Conservation (phyloP, 2,113 vertebrate species). For the Chauna torquata region DNA sequence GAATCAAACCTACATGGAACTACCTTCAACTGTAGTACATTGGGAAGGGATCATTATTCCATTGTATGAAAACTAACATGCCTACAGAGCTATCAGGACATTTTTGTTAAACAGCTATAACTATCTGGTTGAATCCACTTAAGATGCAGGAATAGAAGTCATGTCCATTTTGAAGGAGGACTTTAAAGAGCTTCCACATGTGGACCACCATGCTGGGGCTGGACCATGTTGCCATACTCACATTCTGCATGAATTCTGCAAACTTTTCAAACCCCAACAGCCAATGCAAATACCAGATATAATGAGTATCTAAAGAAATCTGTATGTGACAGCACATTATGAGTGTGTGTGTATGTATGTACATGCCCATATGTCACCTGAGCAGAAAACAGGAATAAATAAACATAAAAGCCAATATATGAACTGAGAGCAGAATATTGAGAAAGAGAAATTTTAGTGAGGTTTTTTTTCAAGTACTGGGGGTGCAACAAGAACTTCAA, state of each 20-base stretch:
- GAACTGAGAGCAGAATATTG: background rate
- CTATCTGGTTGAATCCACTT: background rate
- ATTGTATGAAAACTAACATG: background rate
- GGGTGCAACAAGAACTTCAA: background rate
- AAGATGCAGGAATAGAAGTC: background rate
- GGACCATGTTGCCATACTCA: background rate
- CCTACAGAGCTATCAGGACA: background rate
- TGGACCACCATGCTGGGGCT: background rate
- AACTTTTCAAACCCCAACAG: background rate
- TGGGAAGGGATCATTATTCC: background rate
- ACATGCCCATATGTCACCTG: background rate
- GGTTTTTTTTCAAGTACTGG: background rate
- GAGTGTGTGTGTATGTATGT: background rate
- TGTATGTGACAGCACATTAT: background rate
- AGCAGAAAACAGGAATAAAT: background rate
- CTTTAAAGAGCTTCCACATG: background rate
- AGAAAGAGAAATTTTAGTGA: background rate
- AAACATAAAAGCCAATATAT: background rate
- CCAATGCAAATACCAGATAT: background rate
- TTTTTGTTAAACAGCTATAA: background rate
- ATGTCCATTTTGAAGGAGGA: background rate
- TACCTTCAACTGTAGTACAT: background rate
- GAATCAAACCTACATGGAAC: background rate
- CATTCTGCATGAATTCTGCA: background rate
- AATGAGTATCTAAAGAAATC: background rate